A percentile compares a stretch with the other conserved stretches of the same genome.
Conservation (phyloP, 1,140 invertebrate species). For the Hydropsyche tenuis region DNA sequence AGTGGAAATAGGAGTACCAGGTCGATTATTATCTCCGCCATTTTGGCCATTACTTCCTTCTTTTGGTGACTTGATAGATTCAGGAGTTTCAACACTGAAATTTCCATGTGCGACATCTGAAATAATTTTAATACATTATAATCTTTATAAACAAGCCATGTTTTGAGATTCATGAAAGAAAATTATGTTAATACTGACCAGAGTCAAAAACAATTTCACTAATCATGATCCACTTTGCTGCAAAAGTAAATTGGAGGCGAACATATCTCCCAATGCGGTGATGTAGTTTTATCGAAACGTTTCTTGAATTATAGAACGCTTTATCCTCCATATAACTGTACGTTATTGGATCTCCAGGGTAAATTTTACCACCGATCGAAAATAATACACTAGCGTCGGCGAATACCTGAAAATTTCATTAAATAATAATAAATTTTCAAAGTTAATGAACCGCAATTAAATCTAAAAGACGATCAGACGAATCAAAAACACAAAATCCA, state of each 20-base stretch:
- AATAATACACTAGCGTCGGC: constrained; percentile 80
- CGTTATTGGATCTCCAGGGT: constrained; percentile 75
- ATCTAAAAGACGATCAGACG: too few relatives aligned
- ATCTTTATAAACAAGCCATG: not conserved
- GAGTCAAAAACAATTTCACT: constrained; percentile 87
- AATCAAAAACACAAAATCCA: too few relatives aligned
- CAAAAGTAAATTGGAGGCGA: constrained; percentile 81
- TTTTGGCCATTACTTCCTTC: constrained; percentile 58
- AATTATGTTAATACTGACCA: constrained; percentile 61
- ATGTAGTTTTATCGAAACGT: constrained; percentile 84
- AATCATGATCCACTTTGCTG: constrained; percentile 87
- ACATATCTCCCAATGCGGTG: constrained; percentile 83
- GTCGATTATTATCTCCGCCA: constrained; percentile 62
- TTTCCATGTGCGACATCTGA: constrained; percentile 76
- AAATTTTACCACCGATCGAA: constrained; percentile 81
- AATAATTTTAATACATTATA: not conserved
- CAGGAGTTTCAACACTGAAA: constrained; percentile 68
- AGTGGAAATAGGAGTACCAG: constrained; percentile 69
- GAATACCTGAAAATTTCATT: constrained; percentile 78
- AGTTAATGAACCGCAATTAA: too few relatives aligned
- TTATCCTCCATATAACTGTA: constrained; percentile 80
- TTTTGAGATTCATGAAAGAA: too few relatives aligned
- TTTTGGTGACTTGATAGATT: constrained; percentile 51
- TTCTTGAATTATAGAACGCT: constrained; percentile 81
- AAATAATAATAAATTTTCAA: too few relatives aligned